Evolutionary conservation across 2,797 vertebrate species (phyloP).

Genomic region (Uromys caudimaculatus): DNA sequence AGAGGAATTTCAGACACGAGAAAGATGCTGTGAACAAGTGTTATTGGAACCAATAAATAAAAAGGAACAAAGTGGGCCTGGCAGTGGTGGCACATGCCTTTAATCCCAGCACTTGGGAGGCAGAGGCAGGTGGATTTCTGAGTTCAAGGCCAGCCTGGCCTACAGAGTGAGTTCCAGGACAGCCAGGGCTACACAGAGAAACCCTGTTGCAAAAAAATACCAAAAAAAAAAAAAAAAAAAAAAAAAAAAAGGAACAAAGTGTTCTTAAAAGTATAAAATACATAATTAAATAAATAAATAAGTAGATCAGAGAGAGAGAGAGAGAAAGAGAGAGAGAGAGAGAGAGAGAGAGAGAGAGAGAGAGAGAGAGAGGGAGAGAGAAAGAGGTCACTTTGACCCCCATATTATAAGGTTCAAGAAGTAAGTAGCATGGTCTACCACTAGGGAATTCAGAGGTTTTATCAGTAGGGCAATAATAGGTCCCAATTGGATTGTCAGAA

Average conservation of each 20-base stretch:
- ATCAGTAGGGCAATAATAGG: not conserved
- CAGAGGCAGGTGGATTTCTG: no score
- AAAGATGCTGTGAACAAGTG: not conserved
- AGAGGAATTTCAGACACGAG: not conserved
- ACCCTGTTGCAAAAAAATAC: no score
- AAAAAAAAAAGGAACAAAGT: constrained; percentile 18
- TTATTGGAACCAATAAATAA: not conserved
- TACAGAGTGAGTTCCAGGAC: no score
- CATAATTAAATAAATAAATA: not conserved
- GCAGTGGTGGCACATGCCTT: no score
- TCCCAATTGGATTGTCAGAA: not conserved
- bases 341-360: not conserved
- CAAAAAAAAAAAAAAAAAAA: no score
- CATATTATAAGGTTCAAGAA: not conserved
- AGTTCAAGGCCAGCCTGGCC: no score
- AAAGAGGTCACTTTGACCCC: not conserved
- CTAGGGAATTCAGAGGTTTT: not conserved
- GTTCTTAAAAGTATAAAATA: not conserved
- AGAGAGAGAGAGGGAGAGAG: not conserved
- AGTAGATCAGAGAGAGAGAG: not conserved
- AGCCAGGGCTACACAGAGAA: no score
- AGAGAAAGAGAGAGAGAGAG: not conserved
- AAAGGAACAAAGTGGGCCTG: not conserved
- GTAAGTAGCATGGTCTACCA: not conserved
- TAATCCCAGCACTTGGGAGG: no score